Percentiles rank a stretch among this genome's conserved stretches.
phyloP scores from a whole-genome alignment of 2,888 invertebrate species.

The Lasiommata megera region DNA sequence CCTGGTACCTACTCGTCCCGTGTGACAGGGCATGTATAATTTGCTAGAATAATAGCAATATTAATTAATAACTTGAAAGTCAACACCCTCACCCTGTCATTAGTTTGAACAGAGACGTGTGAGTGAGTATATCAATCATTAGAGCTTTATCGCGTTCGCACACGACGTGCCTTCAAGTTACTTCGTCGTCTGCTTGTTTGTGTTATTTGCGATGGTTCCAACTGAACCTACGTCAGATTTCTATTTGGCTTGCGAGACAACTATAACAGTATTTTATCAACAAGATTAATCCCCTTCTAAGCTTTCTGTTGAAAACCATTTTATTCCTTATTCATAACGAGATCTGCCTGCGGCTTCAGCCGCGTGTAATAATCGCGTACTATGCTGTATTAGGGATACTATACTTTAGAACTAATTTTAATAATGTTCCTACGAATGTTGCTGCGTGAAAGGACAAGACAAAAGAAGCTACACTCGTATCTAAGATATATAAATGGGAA shows the following conservation, averaged over 20 bases:
- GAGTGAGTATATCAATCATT: slow-evolving; percentile 78
- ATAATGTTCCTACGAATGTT: too few relatives aligned
- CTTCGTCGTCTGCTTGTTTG: slow-evolving; percentile 58
- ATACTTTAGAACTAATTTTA: too few relatives aligned
- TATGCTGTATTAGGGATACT: too few relatives aligned
- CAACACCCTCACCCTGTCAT: slow-evolving; percentile 77
- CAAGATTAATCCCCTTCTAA: background rate
- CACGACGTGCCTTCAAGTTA: slow-evolving; percentile 61
- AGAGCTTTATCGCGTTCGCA: slow-evolving; percentile 66
- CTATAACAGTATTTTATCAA: slow-evolving; percentile 7
- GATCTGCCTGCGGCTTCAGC: too few relatives aligned
- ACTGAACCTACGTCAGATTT: slow-evolving; percentile 40
- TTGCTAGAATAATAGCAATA: slow-evolving; percentile 70
- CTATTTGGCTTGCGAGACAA: slow-evolving; percentile 17
- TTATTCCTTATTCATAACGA: background rate
- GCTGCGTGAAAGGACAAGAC: too few relatives aligned
- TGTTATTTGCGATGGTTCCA: slow-evolving; percentile 46
- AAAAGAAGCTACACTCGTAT: too few relatives aligned
- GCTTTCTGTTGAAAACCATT: background rate
- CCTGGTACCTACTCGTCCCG: slow-evolving; percentile 15
- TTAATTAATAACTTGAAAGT: slow-evolving; percentile 80
- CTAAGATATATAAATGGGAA: too few relatives aligned
- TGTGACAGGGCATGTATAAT: slow-evolving; percentile 45
- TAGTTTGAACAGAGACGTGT: slow-evolving; percentile 71
- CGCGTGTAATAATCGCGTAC: too few relatives aligned